These are phyloP conservation scores for Ranitomeya variabilis DNA, from an alignment of 2,113 vertebrate genomes.

Conservation along the genomic window DNA sequence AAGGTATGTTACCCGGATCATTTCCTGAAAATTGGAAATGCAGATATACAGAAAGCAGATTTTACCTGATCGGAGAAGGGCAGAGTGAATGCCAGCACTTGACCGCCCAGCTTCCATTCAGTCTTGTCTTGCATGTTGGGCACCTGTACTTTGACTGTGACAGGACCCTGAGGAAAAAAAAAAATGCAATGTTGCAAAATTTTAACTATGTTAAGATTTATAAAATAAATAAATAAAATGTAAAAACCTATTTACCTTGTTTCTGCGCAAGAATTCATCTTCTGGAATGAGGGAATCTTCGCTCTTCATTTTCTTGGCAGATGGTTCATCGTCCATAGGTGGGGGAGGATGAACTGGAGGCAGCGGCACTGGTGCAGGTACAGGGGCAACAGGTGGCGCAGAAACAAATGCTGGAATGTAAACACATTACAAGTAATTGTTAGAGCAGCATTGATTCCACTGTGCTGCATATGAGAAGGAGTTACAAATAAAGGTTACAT, in stretches of 20 bases:
- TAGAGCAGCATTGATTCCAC: no score
- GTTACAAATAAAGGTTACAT: not conserved
- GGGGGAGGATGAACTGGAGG: constrained; percentile 86
- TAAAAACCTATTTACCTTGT: constrained; percentile 77
- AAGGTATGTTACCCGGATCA: no score
- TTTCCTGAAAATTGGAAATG: no score
- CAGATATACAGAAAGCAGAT: no score
- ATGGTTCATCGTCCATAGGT: constrained; percentile 91
- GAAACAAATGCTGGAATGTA: constrained; percentile 85
- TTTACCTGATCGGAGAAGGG: constrained; percentile 94
- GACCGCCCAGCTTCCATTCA: constrained; percentile 96
- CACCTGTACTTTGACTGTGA: constrained; percentile 96
- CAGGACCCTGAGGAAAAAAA: constrained; percentile 80
- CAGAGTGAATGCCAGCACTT: constrained; percentile 93
- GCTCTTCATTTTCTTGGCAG: constrained; percentile 94
- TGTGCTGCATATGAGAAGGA: no score
- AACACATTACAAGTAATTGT: not conserved
- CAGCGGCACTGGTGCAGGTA: constrained; percentile 78
- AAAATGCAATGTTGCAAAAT: not conserved
- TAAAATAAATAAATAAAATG: not conserved
- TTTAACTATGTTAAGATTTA: not conserved
- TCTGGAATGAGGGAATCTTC: constrained; percentile 97
- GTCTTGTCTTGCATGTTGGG: constrained; percentile 99
- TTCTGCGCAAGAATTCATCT: constrained; percentile 94
- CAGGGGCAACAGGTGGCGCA: constrained; percentile 88